Conservation (phyloP, 2,888 invertebrate species). For the Amphiduros pacificus region DNA sequence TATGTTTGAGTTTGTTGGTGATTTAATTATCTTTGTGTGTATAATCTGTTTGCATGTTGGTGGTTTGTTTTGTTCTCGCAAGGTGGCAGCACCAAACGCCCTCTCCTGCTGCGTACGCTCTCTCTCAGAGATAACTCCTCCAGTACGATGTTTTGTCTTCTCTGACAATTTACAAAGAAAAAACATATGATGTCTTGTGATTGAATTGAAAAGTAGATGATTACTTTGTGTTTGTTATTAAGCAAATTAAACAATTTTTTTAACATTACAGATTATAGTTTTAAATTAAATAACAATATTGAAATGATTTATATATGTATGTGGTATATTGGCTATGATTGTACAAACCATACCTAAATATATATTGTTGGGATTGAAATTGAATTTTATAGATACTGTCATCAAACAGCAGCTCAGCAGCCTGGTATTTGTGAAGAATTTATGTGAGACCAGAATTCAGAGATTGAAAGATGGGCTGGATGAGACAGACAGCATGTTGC, state of each 20-base stretch:
- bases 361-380: background rate
- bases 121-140: no score
- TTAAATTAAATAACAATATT: background rate
- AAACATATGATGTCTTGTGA: no score
- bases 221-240: no score
- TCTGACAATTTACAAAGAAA: no score
- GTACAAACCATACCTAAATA: background rate
- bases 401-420: constrained; percentile 87
- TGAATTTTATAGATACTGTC: constrained; percentile 68
- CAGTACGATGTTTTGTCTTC: no score
- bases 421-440: constrained; percentile 75
- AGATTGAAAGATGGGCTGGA: constrained; percentile 63
- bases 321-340: background rate
- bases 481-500: constrained; percentile 22
- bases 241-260: background rate
- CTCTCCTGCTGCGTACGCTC: no score
- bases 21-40: no score
- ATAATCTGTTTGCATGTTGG: no score
- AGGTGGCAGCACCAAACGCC: no score
- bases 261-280: background rate
- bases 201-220: no score
- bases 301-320: background rate
- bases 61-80: no score
- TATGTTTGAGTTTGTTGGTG: no score
- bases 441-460: constrained; percentile 70